These are phyloP conservation scores for Hypomecis punctinalis DNA, from an alignment of 2,888 invertebrate species.

Conservation along the genomic window DNA sequence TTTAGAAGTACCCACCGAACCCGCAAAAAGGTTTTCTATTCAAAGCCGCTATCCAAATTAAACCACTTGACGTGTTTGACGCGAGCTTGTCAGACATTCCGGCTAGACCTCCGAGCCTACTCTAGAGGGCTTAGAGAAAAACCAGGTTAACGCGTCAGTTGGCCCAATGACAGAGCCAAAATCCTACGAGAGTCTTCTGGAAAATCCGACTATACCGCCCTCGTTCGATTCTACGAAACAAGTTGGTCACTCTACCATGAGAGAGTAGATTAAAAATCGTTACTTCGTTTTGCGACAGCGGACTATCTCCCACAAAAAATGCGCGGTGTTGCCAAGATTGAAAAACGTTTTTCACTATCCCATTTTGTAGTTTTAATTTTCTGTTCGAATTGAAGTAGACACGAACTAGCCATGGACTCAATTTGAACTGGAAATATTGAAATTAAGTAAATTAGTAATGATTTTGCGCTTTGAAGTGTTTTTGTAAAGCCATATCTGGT, in stretches of 20 bases:
- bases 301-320: constrained; percentile 16
- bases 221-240: not conserved
- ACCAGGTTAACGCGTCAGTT: not conserved
- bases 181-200: not conserved
- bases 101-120: constrained; percentile 14
- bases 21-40: constrained; percentile 29
- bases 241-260: not conserved
- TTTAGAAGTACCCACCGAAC: constrained; percentile 11
- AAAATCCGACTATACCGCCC: not conserved
- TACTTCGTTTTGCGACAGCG: constrained; percentile 29
- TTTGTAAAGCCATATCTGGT: too few species aligned
- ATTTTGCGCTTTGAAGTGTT: too few species aligned
- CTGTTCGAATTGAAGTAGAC: not conserved
- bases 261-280: constrained; percentile 29
- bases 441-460: too few species aligned
- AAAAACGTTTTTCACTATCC: constrained; percentile 10
- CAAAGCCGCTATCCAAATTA: constrained; percentile 28
- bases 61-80: constrained; percentile 35
- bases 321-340: constrained; percentile 19
- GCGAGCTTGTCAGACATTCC: constrained; percentile 28
- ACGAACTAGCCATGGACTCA: not conserved
- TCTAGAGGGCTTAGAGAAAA: constrained; percentile 6
- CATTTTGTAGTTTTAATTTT: constrained; percentile 2
- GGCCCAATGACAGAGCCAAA: not conserved
- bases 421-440: not conserved